Evolutionary conservation across 1,140 invertebrate species (phyloP).

Genomic region (Wasmannia auropunctata): DNA sequence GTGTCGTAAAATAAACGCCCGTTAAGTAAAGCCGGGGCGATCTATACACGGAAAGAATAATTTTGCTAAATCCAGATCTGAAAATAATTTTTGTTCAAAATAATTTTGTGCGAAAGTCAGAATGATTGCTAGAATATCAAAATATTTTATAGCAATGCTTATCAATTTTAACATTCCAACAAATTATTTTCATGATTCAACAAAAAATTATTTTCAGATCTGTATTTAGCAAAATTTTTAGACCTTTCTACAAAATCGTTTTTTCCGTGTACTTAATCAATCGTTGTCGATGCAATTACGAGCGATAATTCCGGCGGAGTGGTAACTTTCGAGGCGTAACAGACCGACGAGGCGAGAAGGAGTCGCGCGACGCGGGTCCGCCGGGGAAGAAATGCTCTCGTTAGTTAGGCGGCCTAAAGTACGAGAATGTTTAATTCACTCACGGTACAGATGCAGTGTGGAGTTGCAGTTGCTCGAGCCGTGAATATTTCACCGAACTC

Average conservation of each 20-base stretch:
- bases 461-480: slow-evolving; percentile 46
- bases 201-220: too few relatives aligned
- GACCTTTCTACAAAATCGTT: too few relatives aligned
- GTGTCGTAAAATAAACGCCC: not conserved
- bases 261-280: slow-evolving; percentile 33
- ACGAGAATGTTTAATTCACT: slow-evolving; percentile 75
- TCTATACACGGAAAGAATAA: too few relatives aligned
- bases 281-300: slow-evolving; percentile 59
- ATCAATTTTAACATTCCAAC: too few relatives aligned
- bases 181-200: too few relatives aligned
- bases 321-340: not conserved
- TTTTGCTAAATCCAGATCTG: too few relatives aligned
- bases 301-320: slow-evolving; percentile 3
- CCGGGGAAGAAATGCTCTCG: slow-evolving; percentile 51
- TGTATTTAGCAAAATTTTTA: too few relatives aligned
- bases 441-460: slow-evolving; percentile 53
- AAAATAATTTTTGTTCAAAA: too few relatives aligned
- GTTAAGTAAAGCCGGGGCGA: not conserved
- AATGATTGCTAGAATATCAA: too few relatives aligned
- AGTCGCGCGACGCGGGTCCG: not conserved
- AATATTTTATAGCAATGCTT: too few relatives aligned
- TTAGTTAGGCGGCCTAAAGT: slow-evolving; percentile 46
- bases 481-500: slow-evolving; percentile 70
- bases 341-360: not conserved
- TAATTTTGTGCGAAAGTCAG: too few relatives aligned